Conservation (phyloP, 2,113 vertebrate genomes). For the Coregonus clupeaformis region DNA sequence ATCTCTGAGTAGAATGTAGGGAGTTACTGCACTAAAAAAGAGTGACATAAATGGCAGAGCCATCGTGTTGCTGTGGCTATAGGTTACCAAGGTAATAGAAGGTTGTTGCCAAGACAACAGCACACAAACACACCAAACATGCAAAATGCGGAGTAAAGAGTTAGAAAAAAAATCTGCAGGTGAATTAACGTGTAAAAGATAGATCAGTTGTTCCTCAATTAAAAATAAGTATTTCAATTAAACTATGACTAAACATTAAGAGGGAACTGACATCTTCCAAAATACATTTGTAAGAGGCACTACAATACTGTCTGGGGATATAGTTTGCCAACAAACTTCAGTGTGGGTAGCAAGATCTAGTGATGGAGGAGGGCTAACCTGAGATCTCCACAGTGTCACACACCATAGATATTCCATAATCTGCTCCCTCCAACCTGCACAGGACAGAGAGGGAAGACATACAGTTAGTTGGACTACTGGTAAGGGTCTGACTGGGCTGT, state of each 20-base stretch:
- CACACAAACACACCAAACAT: conserved; percentile 71
- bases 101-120: conserved; percentile 64
- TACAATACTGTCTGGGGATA: no score
- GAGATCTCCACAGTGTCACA: conserved; percentile 68
- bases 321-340: background rate
- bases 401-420: conserved; percentile 48
- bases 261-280: background rate
- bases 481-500: background rate
- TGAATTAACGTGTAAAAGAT: conserved; percentile 55
- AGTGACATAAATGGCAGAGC: conserved; percentile 45
- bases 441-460: background rate
- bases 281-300: background rate
- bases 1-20: conserved; percentile 16
- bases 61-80: conserved; percentile 48
- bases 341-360: background rate
- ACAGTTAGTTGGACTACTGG: background rate
- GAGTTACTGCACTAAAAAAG: conserved; percentile 35
- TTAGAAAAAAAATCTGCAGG: background rate
- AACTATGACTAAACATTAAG: background rate
- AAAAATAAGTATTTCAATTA: no score
- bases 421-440: conserved; percentile 65
- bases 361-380: conserved; percentile 57
- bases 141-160: conserved; percentile 57
- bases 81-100: conserved; percentile 67
- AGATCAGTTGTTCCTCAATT: conserved; percentile 15